These are phyloP conservation scores for Beaufortia kweichowensis DNA, from an alignment of 2,113 vertebrate species.

Conservation along the genomic window DNA sequence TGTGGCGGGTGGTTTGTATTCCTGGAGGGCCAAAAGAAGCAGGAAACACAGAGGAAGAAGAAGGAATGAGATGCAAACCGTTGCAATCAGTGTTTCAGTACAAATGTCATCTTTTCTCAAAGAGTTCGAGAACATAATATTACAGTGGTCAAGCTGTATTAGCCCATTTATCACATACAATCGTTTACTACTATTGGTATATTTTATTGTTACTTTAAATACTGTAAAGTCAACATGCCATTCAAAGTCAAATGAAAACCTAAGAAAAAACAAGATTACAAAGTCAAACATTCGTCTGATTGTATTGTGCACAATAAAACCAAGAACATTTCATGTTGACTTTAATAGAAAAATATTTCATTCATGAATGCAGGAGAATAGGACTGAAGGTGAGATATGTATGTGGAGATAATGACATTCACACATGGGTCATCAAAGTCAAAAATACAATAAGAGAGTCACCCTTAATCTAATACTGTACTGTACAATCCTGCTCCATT, in stretches of 20 bases:
- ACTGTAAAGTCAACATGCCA: constrained; percentile 34
- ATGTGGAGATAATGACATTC: not conserved
- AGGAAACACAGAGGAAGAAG: constrained; percentile 57
- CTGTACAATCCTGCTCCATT: not conserved
- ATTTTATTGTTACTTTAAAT: not conserved
- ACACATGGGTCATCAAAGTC: not conserved
- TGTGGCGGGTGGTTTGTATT: constrained; percentile 90
- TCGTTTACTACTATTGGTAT: not conserved
- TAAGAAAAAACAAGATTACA: too few species aligned
- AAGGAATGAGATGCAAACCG: constrained; percentile 55
- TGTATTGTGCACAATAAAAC: not conserved
- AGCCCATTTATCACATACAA: not conserved
- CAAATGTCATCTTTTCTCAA: not conserved
- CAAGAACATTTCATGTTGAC: constrained; percentile 26
- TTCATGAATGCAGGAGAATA: constrained; percentile 9
- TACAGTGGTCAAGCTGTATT: not conserved
- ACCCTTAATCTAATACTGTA: not conserved
- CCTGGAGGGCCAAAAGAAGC: constrained; percentile 70
- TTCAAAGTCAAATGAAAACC: too few species aligned
- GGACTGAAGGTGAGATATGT: not conserved
- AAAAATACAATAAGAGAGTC: too few species aligned
- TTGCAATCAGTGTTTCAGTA: not conserved
- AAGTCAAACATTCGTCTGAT: too few species aligned
- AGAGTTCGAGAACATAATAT: not conserved
- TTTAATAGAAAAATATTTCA: constrained; percentile 10